Evolutionary conservation across 2,888 invertebrate species (phyloP).

Genomic region (Eueremaeus valkanovi): DNA sequence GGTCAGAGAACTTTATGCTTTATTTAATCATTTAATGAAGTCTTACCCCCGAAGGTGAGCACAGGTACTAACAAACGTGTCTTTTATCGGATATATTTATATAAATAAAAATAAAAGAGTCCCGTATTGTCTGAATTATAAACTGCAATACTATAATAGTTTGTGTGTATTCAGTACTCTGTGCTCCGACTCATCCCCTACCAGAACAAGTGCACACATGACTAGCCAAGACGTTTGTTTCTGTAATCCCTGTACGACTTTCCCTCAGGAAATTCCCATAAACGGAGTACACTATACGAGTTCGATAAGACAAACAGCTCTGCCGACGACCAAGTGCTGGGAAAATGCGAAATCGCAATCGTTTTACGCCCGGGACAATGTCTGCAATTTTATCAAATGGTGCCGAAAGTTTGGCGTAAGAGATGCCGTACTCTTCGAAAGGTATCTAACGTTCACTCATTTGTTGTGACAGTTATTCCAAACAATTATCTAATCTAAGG

Average conservation of each 20-base stretch:
- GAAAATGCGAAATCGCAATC: slow-evolving; percentile 76
- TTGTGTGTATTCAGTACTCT: no score
- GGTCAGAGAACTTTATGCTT: slow-evolving; percentile 34
- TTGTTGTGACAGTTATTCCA: background rate
- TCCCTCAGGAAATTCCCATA: slow-evolving; percentile 36
- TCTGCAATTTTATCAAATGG: slow-evolving; percentile 82
- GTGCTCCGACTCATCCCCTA: slow-evolving; percentile 6
- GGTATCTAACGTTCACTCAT: slow-evolving; percentile 57
- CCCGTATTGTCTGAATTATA: background rate
- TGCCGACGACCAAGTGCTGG: slow-evolving; percentile 63
- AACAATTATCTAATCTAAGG: background rate
- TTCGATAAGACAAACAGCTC: slow-evolving; percentile 20
- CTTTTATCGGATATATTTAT: no score
- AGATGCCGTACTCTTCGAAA: slow-evolving; percentile 81
- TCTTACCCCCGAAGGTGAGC: background rate
- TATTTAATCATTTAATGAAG: slow-evolving; percentile 16
- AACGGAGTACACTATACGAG: slow-evolving; percentile 25
- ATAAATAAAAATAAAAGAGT: no score
- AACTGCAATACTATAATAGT: background rate
- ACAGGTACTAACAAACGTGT: background rate
- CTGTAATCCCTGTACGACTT: background rate
- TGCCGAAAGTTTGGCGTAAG: slow-evolving; percentile 78
- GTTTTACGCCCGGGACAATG: slow-evolving; percentile 83
- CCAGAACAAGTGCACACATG: background rate
- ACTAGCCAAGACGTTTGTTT: slow-evolving; percentile 32